Conservation (phyloP, 1,140 invertebrate genomes). For the Laodelphax striatellus region DNA sequence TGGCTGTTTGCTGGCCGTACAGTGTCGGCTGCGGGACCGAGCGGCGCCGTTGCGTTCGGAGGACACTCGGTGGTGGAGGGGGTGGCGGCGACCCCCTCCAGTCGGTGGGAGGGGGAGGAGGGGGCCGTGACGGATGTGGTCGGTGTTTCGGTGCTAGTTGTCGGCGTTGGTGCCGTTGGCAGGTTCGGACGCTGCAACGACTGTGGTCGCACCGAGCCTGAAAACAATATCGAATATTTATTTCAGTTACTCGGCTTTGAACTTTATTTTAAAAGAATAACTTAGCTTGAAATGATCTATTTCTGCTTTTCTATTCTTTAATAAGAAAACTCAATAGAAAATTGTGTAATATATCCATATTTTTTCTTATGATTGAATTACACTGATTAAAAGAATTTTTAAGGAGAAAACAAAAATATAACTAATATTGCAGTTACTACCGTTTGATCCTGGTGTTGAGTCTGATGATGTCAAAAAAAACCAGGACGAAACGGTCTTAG, state of each 20-base stretch:
- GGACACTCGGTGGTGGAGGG: conserved; percentile 51
- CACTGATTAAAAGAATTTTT: no score
- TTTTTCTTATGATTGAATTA: no score
- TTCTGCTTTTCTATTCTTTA: no score
- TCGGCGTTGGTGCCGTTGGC: conserved; percentile 34
- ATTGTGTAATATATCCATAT: no score
- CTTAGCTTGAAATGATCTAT: no score
- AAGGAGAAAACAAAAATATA: no score
- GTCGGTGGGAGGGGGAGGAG: conserved; percentile 26
- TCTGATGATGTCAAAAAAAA: no score
- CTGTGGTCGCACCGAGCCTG: conserved; percentile 57
- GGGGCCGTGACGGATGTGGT: conserved; percentile 32
- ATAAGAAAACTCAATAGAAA: no score
- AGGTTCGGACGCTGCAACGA: conserved; percentile 44
- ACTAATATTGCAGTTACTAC: no score
- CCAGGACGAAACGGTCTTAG: no score
- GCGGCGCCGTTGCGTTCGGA: conserved; percentile 41
- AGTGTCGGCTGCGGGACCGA: conserved; percentile 11
- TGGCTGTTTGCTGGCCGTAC: conserved; percentile 37
- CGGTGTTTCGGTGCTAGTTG: conserved; percentile 28
- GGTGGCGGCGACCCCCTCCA: conserved; percentile 27
- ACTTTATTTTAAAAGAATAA: no score
- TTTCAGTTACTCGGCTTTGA: neutral
- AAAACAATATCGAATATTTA: conserved; percentile 3
- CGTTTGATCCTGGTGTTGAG: no score